Evolutionary conservation across 92 coral and sea anemone species (phyloP).

Genomic region (Pocillopora grandis): DNA sequence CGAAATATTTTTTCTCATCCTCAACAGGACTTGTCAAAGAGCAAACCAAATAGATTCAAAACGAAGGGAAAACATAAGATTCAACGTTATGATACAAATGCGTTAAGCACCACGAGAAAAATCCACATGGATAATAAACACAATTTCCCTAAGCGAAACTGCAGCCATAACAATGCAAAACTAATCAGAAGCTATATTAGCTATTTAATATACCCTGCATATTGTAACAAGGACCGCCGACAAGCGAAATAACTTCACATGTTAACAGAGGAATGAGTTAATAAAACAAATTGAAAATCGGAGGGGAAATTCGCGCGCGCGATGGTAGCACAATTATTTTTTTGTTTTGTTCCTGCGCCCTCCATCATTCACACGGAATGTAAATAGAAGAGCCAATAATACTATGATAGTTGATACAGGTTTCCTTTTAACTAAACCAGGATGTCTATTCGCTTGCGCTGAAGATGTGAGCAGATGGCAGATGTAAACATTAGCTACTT

Average conservation of each 20-base stretch:
- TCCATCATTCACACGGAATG: constrained; percentile 1
- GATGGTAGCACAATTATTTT: not conserved
- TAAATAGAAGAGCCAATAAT: constrained; percentile 25
- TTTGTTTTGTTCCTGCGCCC: not conserved
- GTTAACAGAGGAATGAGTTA: constrained; percentile 32
- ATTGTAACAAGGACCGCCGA: constrained; percentile 42
- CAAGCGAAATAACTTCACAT: constrained; percentile 44
- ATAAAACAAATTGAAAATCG: constrained; percentile 16
- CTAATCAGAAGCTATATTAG: constrained; percentile 44
- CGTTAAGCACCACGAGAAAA: constrained; percentile 20
- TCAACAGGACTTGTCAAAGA: constrained; percentile 26
- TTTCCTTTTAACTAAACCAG: constrained; percentile 36
- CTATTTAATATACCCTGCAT: constrained; percentile 40
- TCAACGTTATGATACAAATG: not conserved
- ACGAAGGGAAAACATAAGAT: constrained; percentile 12
- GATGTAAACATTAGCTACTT: constrained; percentile 42
- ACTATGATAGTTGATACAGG: constrained; percentile 42
- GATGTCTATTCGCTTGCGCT: constrained; percentile 23
- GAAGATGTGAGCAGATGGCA: constrained; percentile 24
- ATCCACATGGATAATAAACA: constrained; percentile 32
- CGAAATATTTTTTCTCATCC: constrained; percentile 9
- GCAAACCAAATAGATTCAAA: constrained; percentile 32
- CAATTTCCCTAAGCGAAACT: constrained; percentile 38
- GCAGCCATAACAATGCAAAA: constrained; percentile 44
- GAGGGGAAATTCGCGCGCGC: constrained; percentile 24